Evolutionary conservation across 2,888 invertebrate species (phyloP).

Genomic region (Yponomeuta cagnagella): DNA sequence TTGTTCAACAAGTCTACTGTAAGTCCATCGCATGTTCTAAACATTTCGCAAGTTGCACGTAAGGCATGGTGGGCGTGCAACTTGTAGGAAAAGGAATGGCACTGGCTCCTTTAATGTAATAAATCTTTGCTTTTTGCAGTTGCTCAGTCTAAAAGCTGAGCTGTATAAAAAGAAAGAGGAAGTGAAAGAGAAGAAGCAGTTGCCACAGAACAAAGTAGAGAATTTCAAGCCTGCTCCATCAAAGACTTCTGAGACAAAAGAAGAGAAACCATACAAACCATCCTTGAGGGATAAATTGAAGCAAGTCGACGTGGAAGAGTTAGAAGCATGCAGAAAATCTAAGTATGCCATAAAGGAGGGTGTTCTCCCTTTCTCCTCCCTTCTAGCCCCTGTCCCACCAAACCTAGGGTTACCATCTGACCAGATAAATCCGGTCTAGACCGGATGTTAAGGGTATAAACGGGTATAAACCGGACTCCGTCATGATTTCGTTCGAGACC

Average conservation of each 20-base stretch:
- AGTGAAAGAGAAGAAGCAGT: constrained; percentile 79
- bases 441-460: no score
- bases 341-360: constrained; percentile 6
- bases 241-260: constrained; percentile 55
- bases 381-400: no score
- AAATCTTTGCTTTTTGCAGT: constrained; percentile 39
- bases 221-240: constrained; percentile 58
- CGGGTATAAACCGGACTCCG: no score
- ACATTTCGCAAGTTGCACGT: no score
- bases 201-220: constrained; percentile 69
- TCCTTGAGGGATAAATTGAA: constrained; percentile 52
- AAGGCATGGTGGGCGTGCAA: no score
- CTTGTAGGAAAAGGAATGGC: no score
- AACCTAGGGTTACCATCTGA: no score
- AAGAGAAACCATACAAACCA: constrained; percentile 42
- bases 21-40: constrained; percentile 30
- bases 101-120: no score
- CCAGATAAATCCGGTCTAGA: no score
- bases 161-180: constrained; percentile 90
- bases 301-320: constrained; percentile 54
- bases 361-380: no score
- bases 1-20: constrained; percentile 74
- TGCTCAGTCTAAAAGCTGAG: constrained; percentile 93
- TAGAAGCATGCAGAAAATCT: constrained; percentile 64
- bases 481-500: no score